phyloP scores from a whole-genome alignment of 2,113 vertebrate genomes.

The Rhinopomastus cyanomelas region DNA sequence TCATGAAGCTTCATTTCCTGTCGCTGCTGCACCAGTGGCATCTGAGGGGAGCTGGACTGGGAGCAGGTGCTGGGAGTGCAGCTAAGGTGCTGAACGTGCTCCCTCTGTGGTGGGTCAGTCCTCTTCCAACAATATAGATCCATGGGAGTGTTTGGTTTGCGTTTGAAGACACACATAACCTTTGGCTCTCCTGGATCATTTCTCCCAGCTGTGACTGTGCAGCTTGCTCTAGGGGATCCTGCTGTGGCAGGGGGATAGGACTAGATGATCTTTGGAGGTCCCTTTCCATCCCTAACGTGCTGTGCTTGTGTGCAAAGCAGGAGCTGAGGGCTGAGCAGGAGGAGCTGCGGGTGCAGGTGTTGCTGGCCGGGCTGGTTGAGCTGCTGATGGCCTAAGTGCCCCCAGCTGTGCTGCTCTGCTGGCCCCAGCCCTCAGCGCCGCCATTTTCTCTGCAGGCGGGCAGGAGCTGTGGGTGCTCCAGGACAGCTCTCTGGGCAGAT shows the following conservation, averaged over 20 bases:
- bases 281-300: no score
- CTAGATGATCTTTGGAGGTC: no score
- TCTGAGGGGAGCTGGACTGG: neutral
- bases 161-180: neutral
- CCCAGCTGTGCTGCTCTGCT: neutral
- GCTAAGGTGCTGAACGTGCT: rapidly evolving
- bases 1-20: rapidly evolving
- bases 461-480: rapidly evolving
- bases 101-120: rapidly evolving
- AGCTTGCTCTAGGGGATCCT: no score
- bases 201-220: neutral
- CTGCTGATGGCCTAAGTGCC: neutral
- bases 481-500: no score
- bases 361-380: neutral
- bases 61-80: rapidly evolving
- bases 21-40: rapidly evolving
- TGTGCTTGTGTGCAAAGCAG: no score
- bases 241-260: no score
- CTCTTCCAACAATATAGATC: neutral
- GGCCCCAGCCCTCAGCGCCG: neutral
- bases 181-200: neutral
- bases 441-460: neutral
- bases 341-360: neutral
- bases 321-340: no score
- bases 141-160: neutral